Base-by-base conservation (phyloP, 1,140 invertebrate genomes). In the Cotesia chilonis region DNA sequence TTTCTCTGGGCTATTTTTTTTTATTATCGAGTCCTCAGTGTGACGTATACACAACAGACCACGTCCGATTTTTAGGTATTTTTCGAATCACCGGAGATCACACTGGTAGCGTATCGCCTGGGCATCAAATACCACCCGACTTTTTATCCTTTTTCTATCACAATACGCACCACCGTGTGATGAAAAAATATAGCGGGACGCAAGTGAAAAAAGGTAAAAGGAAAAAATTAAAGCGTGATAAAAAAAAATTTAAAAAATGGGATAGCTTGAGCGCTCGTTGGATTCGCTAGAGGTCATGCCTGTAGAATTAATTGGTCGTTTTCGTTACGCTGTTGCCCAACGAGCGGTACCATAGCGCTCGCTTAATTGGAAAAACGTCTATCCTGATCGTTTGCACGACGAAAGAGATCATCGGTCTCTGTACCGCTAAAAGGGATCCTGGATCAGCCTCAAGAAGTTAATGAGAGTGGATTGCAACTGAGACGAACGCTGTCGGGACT, bases 251-350 rank as follows among this genome's bases (percentile, higher is more conserved):
- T 41, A 14, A 17, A 69, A 60, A 75, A 72, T 60, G 35, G 65
- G 73, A 47, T 10, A 41, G 61, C 61, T 60, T 47, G 67, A 57
- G 37, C 52, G 65, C 70, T 41, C 47, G 41, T 51, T 65, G 67
- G 61, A 60, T 57, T 55, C 60, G 67, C 36, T 63, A 20, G 70
- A 71, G 61, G 70, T 71, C 70, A 71, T 57, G 70, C 70, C 70
- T 52, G 64, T 63, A 55, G 74, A 73, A 78, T 78, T 76, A 76
- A 78, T 78, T 76, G 77, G 70, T 70, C 70, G 68, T 72, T 78
- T 73, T 75, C 73, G 71, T 68, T 68, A 38, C 66, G 41, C 54
- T 55, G 52, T 70, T 59, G 4, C 41, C 37, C 14, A 37, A 37
- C 17, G 57, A 38, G 38, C 54, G 37, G 51, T 60, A 63, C 70